phyloP scores from a whole-genome alignment of 1,140 invertebrate genomes.

The Thrips palmi region DNA sequence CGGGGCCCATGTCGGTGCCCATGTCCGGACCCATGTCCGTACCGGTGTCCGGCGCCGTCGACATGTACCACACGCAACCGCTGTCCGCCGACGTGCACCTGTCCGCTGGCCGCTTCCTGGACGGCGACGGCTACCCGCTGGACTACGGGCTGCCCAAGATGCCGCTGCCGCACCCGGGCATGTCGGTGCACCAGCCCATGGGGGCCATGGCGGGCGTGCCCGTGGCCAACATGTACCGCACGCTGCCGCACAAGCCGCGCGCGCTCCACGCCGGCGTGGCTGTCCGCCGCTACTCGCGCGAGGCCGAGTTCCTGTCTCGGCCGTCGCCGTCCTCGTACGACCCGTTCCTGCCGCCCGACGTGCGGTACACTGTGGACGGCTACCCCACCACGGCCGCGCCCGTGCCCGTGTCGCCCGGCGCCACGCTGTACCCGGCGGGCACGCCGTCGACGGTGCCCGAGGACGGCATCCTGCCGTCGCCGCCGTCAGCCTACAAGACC shows the following conservation, averaged over 20 bases:
- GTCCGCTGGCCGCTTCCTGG: constrained; percentile 44
- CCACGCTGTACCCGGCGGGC: constrained; percentile 18
- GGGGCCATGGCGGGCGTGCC: no score
- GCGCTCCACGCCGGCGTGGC: constrained; percentile 35
- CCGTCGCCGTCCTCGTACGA: constrained; percentile 27
- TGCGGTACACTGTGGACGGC: constrained; percentile 58
- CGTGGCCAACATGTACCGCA: constrained; percentile 38
- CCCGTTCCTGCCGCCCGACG: constrained; percentile 33
- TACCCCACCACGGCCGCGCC: no score
- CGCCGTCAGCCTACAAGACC: constrained; percentile 42
- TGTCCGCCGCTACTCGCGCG: constrained; percentile 40
- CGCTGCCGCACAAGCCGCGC: constrained; percentile 40
- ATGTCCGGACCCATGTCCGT: constrained; percentile 13
- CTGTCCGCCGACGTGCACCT: constrained; percentile 44
- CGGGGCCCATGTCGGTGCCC: constrained; percentile 23
- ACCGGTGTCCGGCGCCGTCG: constrained; percentile 12
- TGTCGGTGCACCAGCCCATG: constrained; percentile 7
- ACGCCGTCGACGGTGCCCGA: constrained; percentile 18
- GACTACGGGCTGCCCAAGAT: constrained; percentile 62
- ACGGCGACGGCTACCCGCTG: constrained; percentile 53
- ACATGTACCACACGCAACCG: constrained; percentile 22
- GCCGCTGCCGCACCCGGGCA: constrained; percentile 23
- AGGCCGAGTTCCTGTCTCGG: constrained; percentile 43
- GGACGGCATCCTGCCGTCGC: constrained; percentile 41
- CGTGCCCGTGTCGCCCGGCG: no score